A percentile compares a stretch with the other conserved stretches of the same genome.
phyloP scores from a whole-genome alignment of 2,888 invertebrate genomes.

The Epinotia bilunana region DNA sequence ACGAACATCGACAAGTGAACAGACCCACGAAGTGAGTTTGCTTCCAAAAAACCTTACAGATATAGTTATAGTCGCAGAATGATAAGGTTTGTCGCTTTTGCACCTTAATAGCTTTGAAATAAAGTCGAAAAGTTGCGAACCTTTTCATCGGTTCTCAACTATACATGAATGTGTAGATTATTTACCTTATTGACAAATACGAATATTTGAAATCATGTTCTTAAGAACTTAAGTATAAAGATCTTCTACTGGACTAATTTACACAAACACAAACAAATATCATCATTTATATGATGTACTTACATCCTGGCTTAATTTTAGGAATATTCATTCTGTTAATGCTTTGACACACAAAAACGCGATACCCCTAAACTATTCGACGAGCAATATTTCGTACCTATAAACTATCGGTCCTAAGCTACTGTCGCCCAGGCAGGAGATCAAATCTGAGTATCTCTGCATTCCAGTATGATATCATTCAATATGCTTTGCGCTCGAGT shows the following conservation, averaged over 20 bases:
- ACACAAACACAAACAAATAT: not conserved
- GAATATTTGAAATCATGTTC: not conserved
- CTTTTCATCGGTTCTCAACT: no score
- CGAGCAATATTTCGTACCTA: not conserved
- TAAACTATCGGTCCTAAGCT: not conserved
- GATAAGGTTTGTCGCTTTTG: no score
- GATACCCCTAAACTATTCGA: not conserved
- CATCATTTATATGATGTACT: no score
- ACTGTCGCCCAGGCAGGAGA: not conserved
- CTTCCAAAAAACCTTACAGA: no score
- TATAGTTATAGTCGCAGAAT: no score
- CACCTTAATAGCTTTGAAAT: no score
- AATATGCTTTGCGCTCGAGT: not conserved
- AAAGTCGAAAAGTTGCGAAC: no score
- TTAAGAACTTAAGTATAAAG: not conserved
- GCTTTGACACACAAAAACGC: not conserved
- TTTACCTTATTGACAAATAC: not conserved
- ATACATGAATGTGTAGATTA: no score
- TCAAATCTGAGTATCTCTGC: not conserved
- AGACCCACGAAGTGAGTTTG: slow-evolving; percentile 89
- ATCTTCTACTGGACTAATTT: not conserved
- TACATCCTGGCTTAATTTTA: no score
- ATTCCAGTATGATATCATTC: not conserved
- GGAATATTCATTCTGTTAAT: no score
- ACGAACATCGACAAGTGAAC: slow-evolving; percentile 84